These are phyloP conservation scores for Eupithecia tripunctaria DNA, from an alignment of 2,888 invertebrate genomes.

Conservation along the genomic window DNA sequence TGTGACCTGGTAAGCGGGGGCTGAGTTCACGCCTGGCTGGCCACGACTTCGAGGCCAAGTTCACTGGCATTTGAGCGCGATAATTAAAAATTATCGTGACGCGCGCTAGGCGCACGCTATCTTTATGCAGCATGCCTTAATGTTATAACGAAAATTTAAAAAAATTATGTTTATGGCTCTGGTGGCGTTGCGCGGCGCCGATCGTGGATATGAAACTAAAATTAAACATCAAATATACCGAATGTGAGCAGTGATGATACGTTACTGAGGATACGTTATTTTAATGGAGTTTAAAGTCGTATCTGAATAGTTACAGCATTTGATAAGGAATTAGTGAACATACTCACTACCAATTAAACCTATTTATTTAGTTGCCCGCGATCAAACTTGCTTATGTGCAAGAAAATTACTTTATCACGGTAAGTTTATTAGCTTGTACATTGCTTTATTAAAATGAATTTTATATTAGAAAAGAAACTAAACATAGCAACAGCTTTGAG, in stretches of 20 bases:
- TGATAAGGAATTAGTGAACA: conserved; percentile 4
- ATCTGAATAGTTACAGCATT: background rate
- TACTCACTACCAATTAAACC: conserved; percentile 6
- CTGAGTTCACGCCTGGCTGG: conserved; percentile 67
- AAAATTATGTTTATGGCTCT: conserved; percentile 45
- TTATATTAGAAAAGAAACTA: conserved; percentile 18
- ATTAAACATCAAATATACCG: background rate
- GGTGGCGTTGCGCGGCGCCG: background rate
- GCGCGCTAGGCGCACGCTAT: conserved; percentile 80
- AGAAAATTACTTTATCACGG: background rate
- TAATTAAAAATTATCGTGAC: conserved; percentile 85
- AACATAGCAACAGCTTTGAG: conserved; percentile 29
- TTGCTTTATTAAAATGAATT: conserved; percentile 1
- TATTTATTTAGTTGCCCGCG: conserved; percentile 1
- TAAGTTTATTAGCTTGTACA: background rate
- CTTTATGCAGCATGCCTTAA: conserved; percentile 65
- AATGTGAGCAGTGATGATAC: background rate
- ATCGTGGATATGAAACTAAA: conserved; percentile 19
- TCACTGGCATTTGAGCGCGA: conserved; percentile 84
- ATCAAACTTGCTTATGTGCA: background rate
- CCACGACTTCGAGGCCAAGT: conserved; percentile 79
- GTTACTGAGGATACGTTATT: background rate
- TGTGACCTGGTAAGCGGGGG: conserved; percentile 77
- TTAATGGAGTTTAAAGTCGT: background rate
- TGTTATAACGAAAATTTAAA: conserved; percentile 45